phyloP scores from a whole-genome alignment of 2,113 vertebrate species.

The Lontra canadensis region DNA sequence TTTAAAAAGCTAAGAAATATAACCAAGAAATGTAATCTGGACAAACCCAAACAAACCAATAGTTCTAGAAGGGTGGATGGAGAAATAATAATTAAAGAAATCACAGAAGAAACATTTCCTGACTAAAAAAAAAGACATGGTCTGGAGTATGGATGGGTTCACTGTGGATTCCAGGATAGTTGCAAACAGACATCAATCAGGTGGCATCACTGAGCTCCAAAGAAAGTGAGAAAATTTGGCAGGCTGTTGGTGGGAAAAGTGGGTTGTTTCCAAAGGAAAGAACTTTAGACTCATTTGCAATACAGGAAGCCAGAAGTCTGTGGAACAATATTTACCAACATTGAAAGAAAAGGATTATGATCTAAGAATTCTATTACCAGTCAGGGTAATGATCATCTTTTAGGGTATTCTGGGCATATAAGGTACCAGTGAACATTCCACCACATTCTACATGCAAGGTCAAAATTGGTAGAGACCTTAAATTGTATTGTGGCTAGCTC shows the following conservation, averaged over 20 bases:
- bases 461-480: not conserved
- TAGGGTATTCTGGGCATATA: not conserved
- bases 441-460: not conserved
- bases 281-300: not conserved
- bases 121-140: not conserved
- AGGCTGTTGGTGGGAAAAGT: not conserved
- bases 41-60: not conserved
- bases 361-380: not conserved
- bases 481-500: not conserved
- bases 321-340: not conserved
- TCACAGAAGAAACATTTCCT: not conserved
- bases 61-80: not conserved
- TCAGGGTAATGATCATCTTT: not conserved
- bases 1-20: conserved; percentile 8
- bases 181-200: not conserved
- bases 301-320: not conserved
- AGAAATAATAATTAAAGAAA: conserved; percentile 34
- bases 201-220: not conserved
- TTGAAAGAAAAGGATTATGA: not conserved
- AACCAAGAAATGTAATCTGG: not conserved
- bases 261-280: conserved; percentile 15
- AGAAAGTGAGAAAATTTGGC: not conserved
- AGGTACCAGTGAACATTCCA: not conserved
- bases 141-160: not conserved
- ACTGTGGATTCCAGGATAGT: not conserved